Evolutionary conservation across 1,140 invertebrate species (phyloP).

Genomic region (Ephestia elutella): DNA sequence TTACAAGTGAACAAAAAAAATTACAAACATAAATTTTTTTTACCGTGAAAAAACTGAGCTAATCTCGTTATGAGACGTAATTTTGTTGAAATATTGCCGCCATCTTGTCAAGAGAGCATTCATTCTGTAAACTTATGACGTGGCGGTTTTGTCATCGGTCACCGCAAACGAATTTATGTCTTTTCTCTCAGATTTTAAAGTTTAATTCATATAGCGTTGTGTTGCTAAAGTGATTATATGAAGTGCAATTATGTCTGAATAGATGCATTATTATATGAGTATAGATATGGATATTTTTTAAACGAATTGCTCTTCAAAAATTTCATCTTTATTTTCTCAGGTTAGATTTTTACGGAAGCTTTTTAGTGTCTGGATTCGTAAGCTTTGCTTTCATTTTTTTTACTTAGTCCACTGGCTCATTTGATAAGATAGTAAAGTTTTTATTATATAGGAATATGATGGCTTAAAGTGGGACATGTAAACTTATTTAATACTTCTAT

Average conservation of each 20-base stretch:
- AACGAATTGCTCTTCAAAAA: neutral
- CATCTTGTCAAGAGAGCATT: slow-evolving; percentile 33
- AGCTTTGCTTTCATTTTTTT: too few species aligned
- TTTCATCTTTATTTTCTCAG: too few species aligned
- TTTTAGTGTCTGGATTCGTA: too few species aligned
- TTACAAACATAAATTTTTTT: slow-evolving; percentile 15
- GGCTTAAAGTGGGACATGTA: too few species aligned
- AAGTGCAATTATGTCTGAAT: neutral
- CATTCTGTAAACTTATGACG: slow-evolving; percentile 26
- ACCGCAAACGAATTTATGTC: neutral
- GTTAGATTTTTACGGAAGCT: too few species aligned
- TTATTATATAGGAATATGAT: too few species aligned
- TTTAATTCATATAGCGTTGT: neutral
- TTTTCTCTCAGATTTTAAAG: neutral
- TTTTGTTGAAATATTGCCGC: slow-evolving; percentile 30
- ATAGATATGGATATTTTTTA: neutral
- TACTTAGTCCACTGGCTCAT: too few species aligned
- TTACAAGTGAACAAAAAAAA: neutral
- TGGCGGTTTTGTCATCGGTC: neutral
- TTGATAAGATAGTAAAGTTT: too few species aligned
- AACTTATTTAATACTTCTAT: too few species aligned
- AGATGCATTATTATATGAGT: neutral
- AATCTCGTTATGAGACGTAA: slow-evolving; percentile 31
- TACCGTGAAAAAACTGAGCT: slow-evolving; percentile 22
- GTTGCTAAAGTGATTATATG: neutral